Conservation (phyloP, 2,888 invertebrate genomes). For the Netelia fuscicornis region DNA sequence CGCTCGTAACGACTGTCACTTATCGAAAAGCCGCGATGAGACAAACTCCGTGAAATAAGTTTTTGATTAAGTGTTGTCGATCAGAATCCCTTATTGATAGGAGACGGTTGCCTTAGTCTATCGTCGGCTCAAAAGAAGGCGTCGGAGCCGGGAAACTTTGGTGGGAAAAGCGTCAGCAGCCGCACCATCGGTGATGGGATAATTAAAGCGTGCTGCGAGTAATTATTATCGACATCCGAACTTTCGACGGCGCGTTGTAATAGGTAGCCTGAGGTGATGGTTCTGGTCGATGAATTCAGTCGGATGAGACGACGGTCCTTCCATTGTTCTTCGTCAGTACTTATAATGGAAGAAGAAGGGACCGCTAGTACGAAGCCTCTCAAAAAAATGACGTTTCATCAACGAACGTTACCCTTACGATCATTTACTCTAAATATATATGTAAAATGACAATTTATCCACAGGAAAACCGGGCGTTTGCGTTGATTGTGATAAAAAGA, state of each 20-base stretch:
- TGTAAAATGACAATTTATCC: background rate
- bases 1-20: background rate
- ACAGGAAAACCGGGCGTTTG: background rate
- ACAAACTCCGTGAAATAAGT: background rate
- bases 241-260: constrained; percentile 20
- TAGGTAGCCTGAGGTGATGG: background rate
- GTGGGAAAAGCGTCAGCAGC: constrained; percentile 33
- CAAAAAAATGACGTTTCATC: background rate
- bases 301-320: background rate
- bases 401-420: background rate
- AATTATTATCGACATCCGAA: constrained; percentile 76
- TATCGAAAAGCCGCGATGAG: background rate
- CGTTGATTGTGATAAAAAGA: too few relatives aligned
- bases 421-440: background rate
- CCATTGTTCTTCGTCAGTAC: background rate
- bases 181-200: constrained; percentile 67
- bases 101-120: background rate
- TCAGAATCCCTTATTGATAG: constrained; percentile 7
- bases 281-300: background rate
- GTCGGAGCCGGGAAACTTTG: constrained; percentile 23
- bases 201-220: constrained; percentile 77
- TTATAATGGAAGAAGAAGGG: background rate
- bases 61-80: constrained; percentile 6
- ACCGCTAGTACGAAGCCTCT: background rate
- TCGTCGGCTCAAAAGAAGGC: background rate